Evolutionary conservation across 2,113 vertebrate species (phyloP), one percentile per base, ranked within the genome.

Genomic region (Nibea coibor): DNA sequence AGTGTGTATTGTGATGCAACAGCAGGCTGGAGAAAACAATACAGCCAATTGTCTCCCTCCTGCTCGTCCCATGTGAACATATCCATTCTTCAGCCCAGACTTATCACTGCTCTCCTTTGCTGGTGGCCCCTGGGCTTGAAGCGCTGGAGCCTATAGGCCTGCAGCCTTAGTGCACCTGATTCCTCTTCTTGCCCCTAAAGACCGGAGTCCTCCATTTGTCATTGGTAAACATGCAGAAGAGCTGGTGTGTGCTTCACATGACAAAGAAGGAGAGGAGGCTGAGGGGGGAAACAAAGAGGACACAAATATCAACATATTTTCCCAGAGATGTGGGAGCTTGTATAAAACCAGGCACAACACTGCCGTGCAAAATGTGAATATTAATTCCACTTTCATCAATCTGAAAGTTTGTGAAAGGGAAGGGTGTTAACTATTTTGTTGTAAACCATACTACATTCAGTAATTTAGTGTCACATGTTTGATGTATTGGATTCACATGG

Each of bases 201-300:
- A 94, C 88, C 72, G 5, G 58, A 86, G 82, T 91, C 82, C 91
- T 91, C 91, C 84, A 92, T 95, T 95, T 94, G 93, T 94, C 93
- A 93, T 92, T 93, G 91, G 89, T 90, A 94, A 93, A 91, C 89
- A 94, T 89, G 81, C 91, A 84, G 87, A 88, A 74, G 65, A 79
- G 75, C 64, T 53, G 24, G 80, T 78, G 83, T 89, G 82, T 88
- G 86, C 80, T 80, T 82, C 86, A 89, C 84, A 71, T 75, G 78
- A 80, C 76, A 91, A 80, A 77, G 51, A 74, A 74, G 77, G 78
- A 50, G 15, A 53, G 26, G 26, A 16, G 51, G 6, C 4, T 22
- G 56, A 47, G 64, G 62, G 59, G 61, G 56, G 78, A 82, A 91
- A 91, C 82, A 92, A 87, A 87, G 78, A 73, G 72, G 80, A 90